Evolutionary conservation across 2,113 vertebrate genomes (phyloP), one percentile per base, ranked within the genome.

Genomic region (Thalassarche chlororhynchos): DNA sequence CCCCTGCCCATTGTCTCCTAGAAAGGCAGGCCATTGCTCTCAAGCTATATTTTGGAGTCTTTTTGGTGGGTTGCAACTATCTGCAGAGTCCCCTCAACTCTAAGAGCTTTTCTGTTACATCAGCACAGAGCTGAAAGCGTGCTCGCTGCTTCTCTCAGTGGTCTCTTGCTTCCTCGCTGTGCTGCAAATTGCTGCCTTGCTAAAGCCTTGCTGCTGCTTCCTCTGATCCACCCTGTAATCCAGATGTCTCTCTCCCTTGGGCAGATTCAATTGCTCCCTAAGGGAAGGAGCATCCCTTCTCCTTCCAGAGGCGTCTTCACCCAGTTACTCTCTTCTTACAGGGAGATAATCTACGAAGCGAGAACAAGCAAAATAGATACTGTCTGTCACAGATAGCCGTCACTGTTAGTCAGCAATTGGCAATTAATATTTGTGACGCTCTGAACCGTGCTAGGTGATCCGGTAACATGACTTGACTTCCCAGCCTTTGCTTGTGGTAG

Each of bases 391-490:
- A 3, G 57, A 20, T 6, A 82, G 38, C 62, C 6, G 2, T 62
- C 47, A 14, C 57, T 55, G 40, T 31, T 12, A 20, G 40, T 38
- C 46, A 81, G 58, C 44, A 90, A 58, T 25, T n/a, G 42, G 19
- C 40, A 96, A 65, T 54, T 72, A 64, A 19, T 65, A 42, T 29
- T 57, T 69, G 19, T 62, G 54, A 24, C 28, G 66, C 32, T 71
- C 55, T 49, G 36, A 61, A 40, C 66, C n/a, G 31, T 26, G 26
- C 70, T 52, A 25, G 9, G 4, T 4, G 7, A 89, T 83, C 57
- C 0, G 0, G 34, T 58, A 80, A 61, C 36, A 47, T 4, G 4
- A 62, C 28, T 49, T 78, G 21, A 40, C 42, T 65, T 70, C 21
- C 19, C 3, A 14, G 24, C 24, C 14, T 65, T 51, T 47, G 61